phyloP scores from a whole-genome alignment of 2,797 vertebrate genomes.

The Squalus acanthias region DNA sequence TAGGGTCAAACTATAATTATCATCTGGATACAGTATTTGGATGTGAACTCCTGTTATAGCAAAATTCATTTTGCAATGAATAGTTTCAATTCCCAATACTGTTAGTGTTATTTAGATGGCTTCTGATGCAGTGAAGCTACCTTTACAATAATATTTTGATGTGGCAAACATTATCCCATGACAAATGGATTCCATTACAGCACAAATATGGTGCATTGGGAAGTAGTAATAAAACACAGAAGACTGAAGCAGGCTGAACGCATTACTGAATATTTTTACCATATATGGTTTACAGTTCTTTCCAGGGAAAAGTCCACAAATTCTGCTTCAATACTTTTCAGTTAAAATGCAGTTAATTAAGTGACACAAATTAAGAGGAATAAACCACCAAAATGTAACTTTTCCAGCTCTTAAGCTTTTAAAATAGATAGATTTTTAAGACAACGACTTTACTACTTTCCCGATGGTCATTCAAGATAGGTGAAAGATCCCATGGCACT shows the following conservation, averaged over 20 bases:
- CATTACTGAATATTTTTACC: slow-evolving; percentile 16
- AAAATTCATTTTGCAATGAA: neutral
- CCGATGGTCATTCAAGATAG: neutral
- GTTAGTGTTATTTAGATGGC: slow-evolving; percentile 4
- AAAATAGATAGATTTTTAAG: neutral
- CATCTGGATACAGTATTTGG: neutral
- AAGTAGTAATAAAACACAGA: too few relatives aligned
- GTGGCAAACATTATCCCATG: slow-evolving; percentile 34
- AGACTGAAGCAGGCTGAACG: too few relatives aligned
- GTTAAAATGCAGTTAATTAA: neutral
- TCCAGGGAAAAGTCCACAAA: neutral
- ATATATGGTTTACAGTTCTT: neutral
- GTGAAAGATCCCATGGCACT: neutral
- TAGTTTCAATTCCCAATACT: neutral
- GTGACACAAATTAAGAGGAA: too few relatives aligned
- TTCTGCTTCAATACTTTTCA: neutral
- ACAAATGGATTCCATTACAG: slow-evolving; percentile 34
- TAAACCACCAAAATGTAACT: neutral
- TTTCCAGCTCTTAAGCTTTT: neutral
- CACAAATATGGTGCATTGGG: neutral
- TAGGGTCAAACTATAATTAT: neutral
- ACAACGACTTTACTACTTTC: neutral
- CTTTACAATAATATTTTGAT: slow-evolving; percentile 34
- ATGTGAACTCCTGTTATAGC: neutral
- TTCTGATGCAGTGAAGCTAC: slow-evolving; percentile 3